These are phyloP conservation scores for Lota lota DNA, from an alignment of 2,113 vertebrate species.

Conservation along the genomic window DNA sequence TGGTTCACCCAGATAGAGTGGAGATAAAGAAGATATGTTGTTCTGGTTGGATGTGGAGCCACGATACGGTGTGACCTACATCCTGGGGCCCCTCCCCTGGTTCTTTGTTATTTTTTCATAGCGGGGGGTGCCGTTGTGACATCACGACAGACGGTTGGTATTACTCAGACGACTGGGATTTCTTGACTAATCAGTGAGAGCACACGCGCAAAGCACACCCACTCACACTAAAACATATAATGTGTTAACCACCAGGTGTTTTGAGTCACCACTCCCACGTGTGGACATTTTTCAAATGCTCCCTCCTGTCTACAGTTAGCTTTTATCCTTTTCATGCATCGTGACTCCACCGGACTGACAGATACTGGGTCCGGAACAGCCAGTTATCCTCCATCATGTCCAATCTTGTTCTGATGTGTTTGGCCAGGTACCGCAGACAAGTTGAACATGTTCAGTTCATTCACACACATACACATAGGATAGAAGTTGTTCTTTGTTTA, in stretches of 20 bases:
- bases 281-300: neutral
- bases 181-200: constrained; percentile 12
- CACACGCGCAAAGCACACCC: neutral
- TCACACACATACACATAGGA: too few relatives aligned
- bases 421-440: too few relatives aligned
- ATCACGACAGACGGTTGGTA: constrained; percentile 22
- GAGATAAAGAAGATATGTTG: constrained; percentile 24
- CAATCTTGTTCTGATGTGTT: too few relatives aligned
- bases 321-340: too few relatives aligned
- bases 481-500: too few relatives aligned
- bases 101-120: neutral
- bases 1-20: constrained; percentile 28
- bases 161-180: constrained; percentile 10
- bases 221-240: neutral
- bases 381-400: too few relatives aligned
- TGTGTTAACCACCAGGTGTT: neutral
- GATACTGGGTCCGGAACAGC: too few relatives aligned
- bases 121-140: constrained; percentile 20
- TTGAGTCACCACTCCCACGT: constrained; percentile 15
- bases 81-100: constrained; percentile 10
- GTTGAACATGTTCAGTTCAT: too few relatives aligned
- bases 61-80: constrained; percentile 20
- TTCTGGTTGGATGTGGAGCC: constrained; percentile 31
- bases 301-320: too few relatives aligned
- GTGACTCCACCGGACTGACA: too few relatives aligned